Conservation (phyloP, 2,797 vertebrate species). For the Carapus acus region DNA sequence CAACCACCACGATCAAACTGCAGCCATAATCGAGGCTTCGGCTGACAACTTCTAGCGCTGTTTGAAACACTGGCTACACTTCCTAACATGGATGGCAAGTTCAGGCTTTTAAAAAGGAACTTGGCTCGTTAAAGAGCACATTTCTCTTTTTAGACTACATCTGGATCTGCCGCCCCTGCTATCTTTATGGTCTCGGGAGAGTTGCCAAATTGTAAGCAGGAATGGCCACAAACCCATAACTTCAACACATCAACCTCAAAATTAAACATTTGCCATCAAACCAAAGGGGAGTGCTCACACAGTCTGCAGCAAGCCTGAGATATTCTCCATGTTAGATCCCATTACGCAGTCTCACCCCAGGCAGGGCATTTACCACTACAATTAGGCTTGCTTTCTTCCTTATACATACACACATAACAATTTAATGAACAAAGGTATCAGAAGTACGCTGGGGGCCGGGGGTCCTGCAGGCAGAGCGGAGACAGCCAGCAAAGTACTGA, state of each 20-base stretch:
- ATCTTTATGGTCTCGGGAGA: conserved; percentile 18
- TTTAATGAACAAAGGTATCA: conserved; percentile 14
- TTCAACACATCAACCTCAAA: conserved; percentile 42
- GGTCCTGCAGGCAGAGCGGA: conserved; percentile 29
- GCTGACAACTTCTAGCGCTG: conserved; percentile 17
- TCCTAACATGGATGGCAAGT: conserved; percentile 27
- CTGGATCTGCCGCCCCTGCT: conserved; percentile 20
- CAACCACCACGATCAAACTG: conserved; percentile 25
- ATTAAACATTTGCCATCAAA: conserved; percentile 37
- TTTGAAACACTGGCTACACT: conserved; percentile 28
- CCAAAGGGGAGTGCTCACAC: conserved; percentile 14
- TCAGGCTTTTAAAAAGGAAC: conserved; percentile 30
- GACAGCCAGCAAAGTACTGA: conserved; percentile 39
- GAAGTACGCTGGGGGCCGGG: conserved; percentile 20
- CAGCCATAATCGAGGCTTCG: conserved; percentile 23
- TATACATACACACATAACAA: conserved; percentile 17
- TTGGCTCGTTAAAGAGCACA: conserved; percentile 24
- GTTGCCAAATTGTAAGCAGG: conserved; percentile 31
- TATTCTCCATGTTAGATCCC: conserved; percentile 1
- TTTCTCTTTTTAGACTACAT: conserved; percentile 30
- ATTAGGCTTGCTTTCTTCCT: conserved; percentile 9
- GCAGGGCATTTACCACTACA: conserved; percentile 22
- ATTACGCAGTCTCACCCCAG: conserved; percentile 5
- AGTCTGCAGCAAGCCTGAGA: conserved; percentile 16
- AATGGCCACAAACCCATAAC: conserved; percentile 31